Evolutionary conservation across 1,140 invertebrate genomes (phyloP).

Genomic region (Apis florea): DNA sequence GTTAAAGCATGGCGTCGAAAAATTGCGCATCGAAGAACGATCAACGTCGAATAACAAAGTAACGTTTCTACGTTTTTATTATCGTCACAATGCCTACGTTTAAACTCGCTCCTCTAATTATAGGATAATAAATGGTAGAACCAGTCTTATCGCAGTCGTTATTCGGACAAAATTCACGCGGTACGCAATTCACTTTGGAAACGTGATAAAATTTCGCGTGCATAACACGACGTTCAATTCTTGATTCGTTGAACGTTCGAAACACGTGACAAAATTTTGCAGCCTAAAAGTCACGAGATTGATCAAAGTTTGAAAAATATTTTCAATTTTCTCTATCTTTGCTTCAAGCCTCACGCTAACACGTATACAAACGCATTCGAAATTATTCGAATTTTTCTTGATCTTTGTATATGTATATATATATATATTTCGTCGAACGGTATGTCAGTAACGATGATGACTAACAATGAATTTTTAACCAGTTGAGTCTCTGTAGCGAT

Average conservation of each 20-base stretch:
- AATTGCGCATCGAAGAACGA: constrained; percentile 2
- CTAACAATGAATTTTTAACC: no score
- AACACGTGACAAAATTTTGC: background rate
- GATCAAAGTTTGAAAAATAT: background rate
- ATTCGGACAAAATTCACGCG: background rate
- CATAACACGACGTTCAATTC: background rate
- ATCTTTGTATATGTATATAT: no score
- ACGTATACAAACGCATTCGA: background rate
- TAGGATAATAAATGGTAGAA: constrained; percentile 33
- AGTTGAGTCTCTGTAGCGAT: background rate
- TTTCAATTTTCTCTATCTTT: background rate
- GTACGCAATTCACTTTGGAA: background rate
- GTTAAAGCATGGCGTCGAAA: background rate
- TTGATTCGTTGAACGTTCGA: background rate
- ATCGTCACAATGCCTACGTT: constrained; percentile 38
- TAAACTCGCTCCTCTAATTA: constrained; percentile 27
- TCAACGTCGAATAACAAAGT: constrained; percentile 40
- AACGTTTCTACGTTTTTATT: constrained; percentile 34
- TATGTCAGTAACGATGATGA: no score
- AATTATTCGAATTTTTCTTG: background rate
- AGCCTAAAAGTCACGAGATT: background rate
- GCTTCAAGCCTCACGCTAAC: background rate
- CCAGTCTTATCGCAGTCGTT: constrained; percentile 51
- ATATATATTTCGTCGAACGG: no score
- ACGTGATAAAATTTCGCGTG: background rate